Base-by-base conservation (phyloP, 2,113 vertebrate genomes). In the Chlorocebus sabaeus region DNA sequence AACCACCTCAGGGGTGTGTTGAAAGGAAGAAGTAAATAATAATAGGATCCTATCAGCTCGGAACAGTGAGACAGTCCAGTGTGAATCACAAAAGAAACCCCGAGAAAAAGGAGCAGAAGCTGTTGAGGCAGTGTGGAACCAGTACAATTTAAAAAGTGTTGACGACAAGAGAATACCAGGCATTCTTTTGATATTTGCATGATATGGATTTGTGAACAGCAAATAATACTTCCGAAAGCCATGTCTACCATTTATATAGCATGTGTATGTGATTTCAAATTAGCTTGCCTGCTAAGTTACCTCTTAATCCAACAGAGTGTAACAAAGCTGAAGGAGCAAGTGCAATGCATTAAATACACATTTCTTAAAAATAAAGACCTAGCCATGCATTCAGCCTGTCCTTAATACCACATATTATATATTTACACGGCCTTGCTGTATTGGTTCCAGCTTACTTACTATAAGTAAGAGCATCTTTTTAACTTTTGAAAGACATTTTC, bases 201-300 rank as follows among this genome's bases (percentile, higher is more conserved):
- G 90, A 76, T 82, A 89, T 73, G 32, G 25, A 38, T 84, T 96
- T 93, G 45, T 94, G 76, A 95, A 93, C 16, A 95, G 94, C 80
- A 97, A 96, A 92, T 89, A 90, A 87, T 72, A 92, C 70, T 97
- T 97, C 35, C 4, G 25, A 97, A 93, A 97, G 59, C 52, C 38
- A n/a, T 59, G 61, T 38, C 61, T 90, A 52, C 50, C 38, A 82
- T 96, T 13, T 93, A 93, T 22, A 68, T 27, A 92, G 68, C 52
- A 72, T 67, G 79, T 80, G 30, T 84, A 40, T 88, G 64, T 95
- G 90, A 92, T 96, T 98, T 96, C 73, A 95, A 98, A 97, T 97
- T 81, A 98, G 92, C 83, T 95, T n/a, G 55, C 92, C 80, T 97
- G 92, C 92, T 95, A 89, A 89, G 75, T 84, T 96, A 86, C 89